Percentiles rank a stretch among this genome's conserved stretches.
phyloP scores from a whole-genome alignment of 1,140 invertebrate genomes.

The Scylla paramamosain region DNA sequence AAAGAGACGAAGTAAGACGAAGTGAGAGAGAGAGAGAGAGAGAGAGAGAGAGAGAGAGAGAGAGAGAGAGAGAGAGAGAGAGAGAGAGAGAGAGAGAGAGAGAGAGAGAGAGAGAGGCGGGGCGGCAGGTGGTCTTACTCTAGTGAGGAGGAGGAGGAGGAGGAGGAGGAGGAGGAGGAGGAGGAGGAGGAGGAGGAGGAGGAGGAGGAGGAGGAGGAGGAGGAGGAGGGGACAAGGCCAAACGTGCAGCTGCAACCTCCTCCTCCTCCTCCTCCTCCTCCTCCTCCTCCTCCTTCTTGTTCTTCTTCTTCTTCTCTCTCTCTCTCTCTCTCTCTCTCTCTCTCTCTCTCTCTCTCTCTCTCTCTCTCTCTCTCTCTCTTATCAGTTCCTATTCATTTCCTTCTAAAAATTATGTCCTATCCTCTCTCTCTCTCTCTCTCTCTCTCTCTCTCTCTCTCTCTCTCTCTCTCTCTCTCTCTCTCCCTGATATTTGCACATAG shows the following conservation, averaged over 20 bases:
- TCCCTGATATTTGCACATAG: too few species aligned
- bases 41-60: too few species aligned
- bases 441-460: too few species aligned
- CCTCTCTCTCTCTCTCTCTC: too few species aligned
- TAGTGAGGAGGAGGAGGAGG: background rate
- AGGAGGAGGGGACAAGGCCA: background rate
- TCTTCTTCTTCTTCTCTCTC: background rate
- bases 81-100: too few species aligned
- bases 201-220: background rate
- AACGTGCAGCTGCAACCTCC: constrained; percentile 8
- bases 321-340: constrained; percentile 3
- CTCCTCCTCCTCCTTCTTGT: background rate
- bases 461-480: too few species aligned
- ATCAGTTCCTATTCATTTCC: background rate
- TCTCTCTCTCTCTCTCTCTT: background rate
- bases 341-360: constrained; percentile 7
- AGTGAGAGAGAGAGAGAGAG: too few species aligned
- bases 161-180: background rate
- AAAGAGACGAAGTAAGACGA: too few species aligned
- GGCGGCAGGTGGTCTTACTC: constrained; percentile 24
- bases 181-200: background rate
- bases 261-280: background rate
- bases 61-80: background rate
- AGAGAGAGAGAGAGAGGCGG: background rate
- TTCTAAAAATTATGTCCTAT: background rate